Base-by-base conservation (phyloP, 2,797 vertebrate genomes). In the Gobio occitaniae region DNA sequence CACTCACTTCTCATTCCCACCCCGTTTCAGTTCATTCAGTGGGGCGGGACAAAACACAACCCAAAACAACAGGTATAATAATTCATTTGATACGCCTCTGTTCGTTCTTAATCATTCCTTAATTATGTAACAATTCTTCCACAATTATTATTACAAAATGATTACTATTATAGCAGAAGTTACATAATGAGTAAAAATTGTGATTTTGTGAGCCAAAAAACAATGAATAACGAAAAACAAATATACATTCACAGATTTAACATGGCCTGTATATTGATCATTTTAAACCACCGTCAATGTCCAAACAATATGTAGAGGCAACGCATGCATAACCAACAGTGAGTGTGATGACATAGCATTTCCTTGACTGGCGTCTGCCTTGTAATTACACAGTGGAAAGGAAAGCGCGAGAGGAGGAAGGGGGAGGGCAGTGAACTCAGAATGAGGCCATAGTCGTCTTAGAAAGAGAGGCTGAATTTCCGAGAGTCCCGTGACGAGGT, bases 361-460 rank as follows among this genome's bases (percentile, higher is more conserved):
- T 92, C 86, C 88, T 89, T 75, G 17, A 84, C 61, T 65, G 48
- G 38, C 4, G 44, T 19, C 38, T 76, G 52, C 74, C 68, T 41
- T 83, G 83, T 90, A 90, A 92, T 89, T 84, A 89, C 84, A 87
- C 56, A 16, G 66, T 47, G 47, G 66, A 80, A 69, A 63, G 29
- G 10, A 74, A 50, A 84, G 75, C 17, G 1, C 0, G 7, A 79
- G 44, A 10, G 19, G n/a, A 68, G 15, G 48, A 47, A 16, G 25
- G 16, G 63, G 71, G 83, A n/a, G 80, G 91, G 74, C 21, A 87
- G 16, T 47, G 16, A 41, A 52, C 41, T 75, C 65, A 82, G 25
- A 96, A 95, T 93, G 93, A 96, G 95, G 95, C 92, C 95, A 95
- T 95, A 94, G 93, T 93, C 92, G 94, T 94, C 94, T 96, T 96